Conservation (phyloP, 2,888 invertebrate species). For the Harpagoxenus sublaevis region DNA sequence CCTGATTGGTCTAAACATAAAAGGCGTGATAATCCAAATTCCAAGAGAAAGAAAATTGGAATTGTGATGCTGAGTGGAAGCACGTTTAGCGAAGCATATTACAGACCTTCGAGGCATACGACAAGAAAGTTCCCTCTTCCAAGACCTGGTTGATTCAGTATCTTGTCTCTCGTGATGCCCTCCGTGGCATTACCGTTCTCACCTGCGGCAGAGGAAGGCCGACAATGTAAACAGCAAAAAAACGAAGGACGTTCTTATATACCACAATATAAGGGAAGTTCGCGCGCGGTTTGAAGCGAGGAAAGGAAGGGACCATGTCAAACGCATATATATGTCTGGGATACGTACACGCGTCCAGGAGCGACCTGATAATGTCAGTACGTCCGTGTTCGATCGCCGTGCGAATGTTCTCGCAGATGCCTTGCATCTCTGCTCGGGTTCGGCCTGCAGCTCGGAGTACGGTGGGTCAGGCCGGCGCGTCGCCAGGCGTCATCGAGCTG, state of each 20-base stretch:
- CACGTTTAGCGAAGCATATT: neutral
- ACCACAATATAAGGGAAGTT: neutral
- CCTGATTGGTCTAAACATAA: conserved; percentile 86
- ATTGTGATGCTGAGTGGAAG: no score
- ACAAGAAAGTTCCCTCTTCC: conserved; percentile 88
- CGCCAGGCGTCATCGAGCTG: conserved; percentile 54
- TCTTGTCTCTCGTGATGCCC: conserved; percentile 85
- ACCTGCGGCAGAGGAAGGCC: conserved; percentile 75
- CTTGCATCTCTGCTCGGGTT: conserved; percentile 82
- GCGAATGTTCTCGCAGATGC: conserved; percentile 87
- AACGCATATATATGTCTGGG: neutral
- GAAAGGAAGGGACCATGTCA: neutral
- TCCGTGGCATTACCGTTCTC: conserved; percentile 83
- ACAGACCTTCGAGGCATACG: conserved; percentile 87
- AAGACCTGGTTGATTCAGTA: conserved; percentile 86
- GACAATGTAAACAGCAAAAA: neutral
- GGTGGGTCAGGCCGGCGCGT: conserved; percentile 54
- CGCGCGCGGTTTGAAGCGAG: neutral
- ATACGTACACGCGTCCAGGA: conserved; percentile 87
- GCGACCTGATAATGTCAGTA: conserved; percentile 88
- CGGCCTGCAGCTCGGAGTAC: conserved; percentile 17
- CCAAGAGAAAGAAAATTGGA: neutral
- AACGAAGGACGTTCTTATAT: neutral
- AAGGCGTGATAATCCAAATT: neutral
- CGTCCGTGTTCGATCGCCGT: conserved; percentile 88